Base-by-base conservation (phyloP, 2,797 vertebrate species). In the Loriculus beryllinus region DNA sequence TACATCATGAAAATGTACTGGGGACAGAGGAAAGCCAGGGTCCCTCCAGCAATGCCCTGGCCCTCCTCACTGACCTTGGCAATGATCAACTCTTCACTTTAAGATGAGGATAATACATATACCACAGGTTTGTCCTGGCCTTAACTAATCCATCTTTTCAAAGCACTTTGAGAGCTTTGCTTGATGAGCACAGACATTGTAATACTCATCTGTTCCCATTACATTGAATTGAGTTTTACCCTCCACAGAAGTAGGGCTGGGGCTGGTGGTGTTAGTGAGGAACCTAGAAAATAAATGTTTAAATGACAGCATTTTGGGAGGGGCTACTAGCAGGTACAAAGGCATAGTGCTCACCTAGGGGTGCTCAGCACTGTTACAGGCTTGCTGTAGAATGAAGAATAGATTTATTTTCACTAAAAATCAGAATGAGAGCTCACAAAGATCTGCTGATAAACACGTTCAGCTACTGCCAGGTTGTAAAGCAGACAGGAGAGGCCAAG, bases 31-130 rank as follows among this genome's bases (percentile, higher is more conserved):
- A 13, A 42, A 77, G 3, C 17, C 35, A 57, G 21, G 10, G 7
- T 12, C 1, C 3, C 16, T 35, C 40, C 23, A 48, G 67, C 33
- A 72, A 67, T 64, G 40, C 52, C 37, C 56, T 43, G 11, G 20
- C 3, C 54, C 15, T 83, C 65, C 43, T 47, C 60, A 5, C 33
- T 43, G 85, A 91, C 95, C 96, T 95, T 96, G 90, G 45, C 70
- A 57, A 37, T 10, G 35, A n/a, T 80, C 74, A 90, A 77, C 76
- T 94, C 63, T 64, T 91, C 89, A 47, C 74, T 77, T 43, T 95
- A 94, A 97, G 93, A 92, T 88, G 83, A 45, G 87, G 93, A 97
- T 95, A 96, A 97, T 97, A 90, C 80, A 86, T 3, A 60, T 68
- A 92, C 16, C 75, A 93, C 43, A 84, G 92, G 91, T 92, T 86